Percentiles rank a stretch among this genome's conserved stretches.
Evolutionary conservation across 2,797 vertebrate species (phyloP).

Genomic region (Tauraco hartlaubi): DNA sequence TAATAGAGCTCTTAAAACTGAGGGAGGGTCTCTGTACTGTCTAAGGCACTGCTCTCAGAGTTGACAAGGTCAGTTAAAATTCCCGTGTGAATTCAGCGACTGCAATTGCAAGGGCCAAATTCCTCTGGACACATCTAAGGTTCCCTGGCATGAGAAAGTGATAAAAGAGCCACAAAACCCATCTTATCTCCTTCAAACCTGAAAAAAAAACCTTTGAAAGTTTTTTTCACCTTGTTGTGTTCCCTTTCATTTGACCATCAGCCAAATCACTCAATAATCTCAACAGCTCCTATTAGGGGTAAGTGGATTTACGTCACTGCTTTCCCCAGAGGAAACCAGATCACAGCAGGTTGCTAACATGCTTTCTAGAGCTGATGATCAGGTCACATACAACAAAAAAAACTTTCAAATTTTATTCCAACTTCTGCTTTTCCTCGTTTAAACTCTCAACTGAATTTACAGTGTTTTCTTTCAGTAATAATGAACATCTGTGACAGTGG

Average conservation of each 20-base stretch:
- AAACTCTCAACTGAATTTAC: neutral
- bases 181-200: conserved; percentile 69
- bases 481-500: conserved; percentile 73
- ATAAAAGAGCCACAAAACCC: conserved; percentile 65
- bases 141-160: conserved; percentile 69
- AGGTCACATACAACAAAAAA: conserved; percentile 15
- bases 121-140: conserved; percentile 52
- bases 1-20: conserved; percentile 73
- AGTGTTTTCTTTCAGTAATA: conserved; percentile 64
- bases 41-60: conserved; percentile 54
- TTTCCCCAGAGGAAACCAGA: conserved; percentile 67
- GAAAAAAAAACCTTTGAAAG: conserved; percentile 68
- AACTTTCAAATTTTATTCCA: conserved; percentile 7
- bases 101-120: conserved; percentile 31
- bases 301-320: conserved; percentile 71
- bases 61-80: conserved; percentile 77
- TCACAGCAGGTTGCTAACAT: conserved; percentile 17
- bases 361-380: conserved; percentile 27
- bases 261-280: conserved; percentile 68
- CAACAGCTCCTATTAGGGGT: conserved; percentile 31
- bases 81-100: conserved; percentile 65
- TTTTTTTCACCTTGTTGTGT: conserved; percentile 43
- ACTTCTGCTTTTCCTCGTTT: conserved; percentile 9
- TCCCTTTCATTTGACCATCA: conserved; percentile 38
- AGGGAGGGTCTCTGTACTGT: conserved; percentile 52